Conservation (phyloP, 2,888 invertebrate species). For the Mesorhabditis belari region DNA sequence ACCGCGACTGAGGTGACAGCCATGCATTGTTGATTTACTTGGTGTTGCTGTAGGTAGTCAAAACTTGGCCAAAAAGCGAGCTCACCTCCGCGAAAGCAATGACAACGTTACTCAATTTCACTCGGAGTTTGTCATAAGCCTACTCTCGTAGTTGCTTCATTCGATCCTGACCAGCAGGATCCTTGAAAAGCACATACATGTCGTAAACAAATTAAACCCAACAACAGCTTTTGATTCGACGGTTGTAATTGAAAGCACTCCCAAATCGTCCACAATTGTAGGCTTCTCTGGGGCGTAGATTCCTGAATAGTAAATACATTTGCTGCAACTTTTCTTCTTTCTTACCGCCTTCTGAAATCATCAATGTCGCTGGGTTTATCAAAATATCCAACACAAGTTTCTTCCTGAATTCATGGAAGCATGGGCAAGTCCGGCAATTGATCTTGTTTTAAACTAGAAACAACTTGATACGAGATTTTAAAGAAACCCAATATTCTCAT, state of each 20-base stretch:
- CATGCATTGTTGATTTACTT: too few relatives aligned
- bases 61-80: too few relatives aligned
- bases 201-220: too few relatives aligned
- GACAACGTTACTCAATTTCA: slow-evolving; percentile 73
- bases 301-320: too few relatives aligned
- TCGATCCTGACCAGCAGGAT: too few relatives aligned
- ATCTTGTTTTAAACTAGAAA: slow-evolving; percentile 68
- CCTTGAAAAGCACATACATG: too few relatives aligned
- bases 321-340: too few relatives aligned
- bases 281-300: slow-evolving; percentile 67
- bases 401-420: slow-evolving; percentile 76
- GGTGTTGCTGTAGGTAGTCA: too few relatives aligned
- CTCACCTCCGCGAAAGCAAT: slow-evolving; percentile 61
- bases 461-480: neutral
- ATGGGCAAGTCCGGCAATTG: slow-evolving; percentile 82
- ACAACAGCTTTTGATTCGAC: slow-evolving; percentile 19
- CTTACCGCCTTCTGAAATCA: slow-evolving; percentile 79
- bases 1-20: too few relatives aligned
- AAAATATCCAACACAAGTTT: slow-evolving; percentile 74
- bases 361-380: slow-evolving; percentile 77
- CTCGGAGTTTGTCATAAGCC: slow-evolving; percentile 79
- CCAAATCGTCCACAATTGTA: slow-evolving; percentile 76
- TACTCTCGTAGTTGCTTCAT: slow-evolving; percentile 66
- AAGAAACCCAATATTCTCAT: slow-evolving; percentile 65
- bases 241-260: slow-evolving; percentile 56